Evolutionary conservation across 2,888 invertebrate genomes (phyloP).

Genomic region (Lasius fuliginosus): DNA sequence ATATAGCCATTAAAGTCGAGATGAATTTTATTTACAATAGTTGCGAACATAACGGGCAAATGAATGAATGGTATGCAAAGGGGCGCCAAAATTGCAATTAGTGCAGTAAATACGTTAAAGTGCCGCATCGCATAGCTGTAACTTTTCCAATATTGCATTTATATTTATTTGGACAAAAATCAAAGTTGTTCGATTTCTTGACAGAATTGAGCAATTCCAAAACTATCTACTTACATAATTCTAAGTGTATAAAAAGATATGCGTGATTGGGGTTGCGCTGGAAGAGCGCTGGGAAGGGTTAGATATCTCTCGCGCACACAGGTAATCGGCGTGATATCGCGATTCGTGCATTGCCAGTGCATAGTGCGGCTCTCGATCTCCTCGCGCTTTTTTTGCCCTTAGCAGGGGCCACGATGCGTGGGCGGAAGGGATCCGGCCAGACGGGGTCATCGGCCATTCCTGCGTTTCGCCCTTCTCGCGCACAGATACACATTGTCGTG

Average conservation of each 20-base stretch:
- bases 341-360: conserved; percentile 38
- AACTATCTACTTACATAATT: neutral
- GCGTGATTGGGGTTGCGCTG: conserved; percentile 4
- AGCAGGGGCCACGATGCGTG: conserved; percentile 58
- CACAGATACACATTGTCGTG: conserved; percentile 30
- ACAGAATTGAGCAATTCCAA: neutral
- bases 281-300: conserved; percentile 18
- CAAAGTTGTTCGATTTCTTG: neutral
- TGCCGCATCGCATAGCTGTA: neutral
- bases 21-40: conserved; percentile 30
- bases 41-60: conserved; percentile 2
- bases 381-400: conserved; percentile 39
- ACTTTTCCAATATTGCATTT: neutral
- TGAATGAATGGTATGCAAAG: neutral
- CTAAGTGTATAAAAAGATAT: neutral
- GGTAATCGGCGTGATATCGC: conserved; percentile 52
- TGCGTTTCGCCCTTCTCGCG: conserved; percentile 64
- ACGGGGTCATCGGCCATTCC: conserved; percentile 72
- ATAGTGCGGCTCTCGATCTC: conserved; percentile 45
- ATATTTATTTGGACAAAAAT: neutral
- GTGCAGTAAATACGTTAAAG: neutral
- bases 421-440: conserved; percentile 67
- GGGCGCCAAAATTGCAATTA: neutral
- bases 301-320: conserved; percentile 33
- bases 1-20: conserved; percentile 34